These are phyloP conservation scores for Zaprionus inermis DNA, from an alignment of 1,140 invertebrate genomes.

Conservation along the genomic window DNA sequence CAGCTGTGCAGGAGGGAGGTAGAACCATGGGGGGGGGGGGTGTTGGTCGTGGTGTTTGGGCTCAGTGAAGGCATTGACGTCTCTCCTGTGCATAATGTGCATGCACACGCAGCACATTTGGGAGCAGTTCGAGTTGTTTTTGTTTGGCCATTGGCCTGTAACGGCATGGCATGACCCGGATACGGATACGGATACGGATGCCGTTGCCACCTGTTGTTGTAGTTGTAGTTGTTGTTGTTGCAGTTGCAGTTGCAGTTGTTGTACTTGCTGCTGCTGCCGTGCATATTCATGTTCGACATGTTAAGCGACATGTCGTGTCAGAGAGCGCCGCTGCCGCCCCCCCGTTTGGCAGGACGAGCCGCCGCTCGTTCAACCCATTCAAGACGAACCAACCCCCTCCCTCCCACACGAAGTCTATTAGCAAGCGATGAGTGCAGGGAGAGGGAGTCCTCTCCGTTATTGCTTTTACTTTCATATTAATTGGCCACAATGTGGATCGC, in stretches of 20 bases:
- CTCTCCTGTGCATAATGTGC: constrained; percentile 59
- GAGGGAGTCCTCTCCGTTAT: background rate
- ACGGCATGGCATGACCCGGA: constrained; percentile 59
- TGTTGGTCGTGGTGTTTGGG: too few species aligned
- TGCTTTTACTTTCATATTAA: constrained; percentile 67
- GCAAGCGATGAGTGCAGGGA: constrained; percentile 43
- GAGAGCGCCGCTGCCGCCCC: too few species aligned
- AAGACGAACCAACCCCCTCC: constrained; percentile 45
- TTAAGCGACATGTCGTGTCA: constrained; percentile 71
- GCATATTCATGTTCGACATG: constrained; percentile 78
- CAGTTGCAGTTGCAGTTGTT: constrained; percentile 42
- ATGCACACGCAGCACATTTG: constrained; percentile 76
- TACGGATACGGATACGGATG: constrained; percentile 32
- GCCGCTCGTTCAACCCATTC: constrained; percentile 20
- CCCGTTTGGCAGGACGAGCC: too few species aligned
- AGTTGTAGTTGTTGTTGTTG: constrained; percentile 15
- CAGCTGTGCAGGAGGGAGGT: background rate
- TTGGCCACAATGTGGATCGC: constrained; percentile 37
- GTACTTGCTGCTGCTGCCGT: constrained; percentile 21
- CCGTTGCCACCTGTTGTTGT: constrained; percentile 66
- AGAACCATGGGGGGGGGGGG: background rate
- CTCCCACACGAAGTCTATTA: constrained; percentile 60
- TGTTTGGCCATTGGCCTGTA: constrained; percentile 49
- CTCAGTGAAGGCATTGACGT: background rate
- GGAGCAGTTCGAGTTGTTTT: constrained; percentile 59